Conservation (phyloP, 2,797 vertebrate species). For the Acestrorhynchus altus region DNA sequence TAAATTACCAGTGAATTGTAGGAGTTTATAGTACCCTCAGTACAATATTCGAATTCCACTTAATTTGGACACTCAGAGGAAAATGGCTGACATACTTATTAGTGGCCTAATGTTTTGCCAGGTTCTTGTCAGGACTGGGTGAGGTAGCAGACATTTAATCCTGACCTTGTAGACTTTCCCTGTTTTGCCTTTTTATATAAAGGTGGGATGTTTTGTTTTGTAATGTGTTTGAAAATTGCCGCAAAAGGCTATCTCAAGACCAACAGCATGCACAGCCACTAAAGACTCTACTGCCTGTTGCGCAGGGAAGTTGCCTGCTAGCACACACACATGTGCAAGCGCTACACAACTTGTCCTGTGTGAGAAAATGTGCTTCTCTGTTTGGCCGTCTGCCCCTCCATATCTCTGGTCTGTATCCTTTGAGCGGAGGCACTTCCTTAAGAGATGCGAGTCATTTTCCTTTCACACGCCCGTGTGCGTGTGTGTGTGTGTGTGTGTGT, state of each 20-base stretch:
- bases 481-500: slow-evolving; percentile 6
- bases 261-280: slow-evolving; percentile 14
- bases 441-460: slow-evolving; percentile 50
- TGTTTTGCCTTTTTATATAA: neutral
- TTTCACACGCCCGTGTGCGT: slow-evolving; percentile 54
- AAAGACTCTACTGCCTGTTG: slow-evolving; percentile 10
- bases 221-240: neutral
- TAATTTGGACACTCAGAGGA: too few relatives aligned
- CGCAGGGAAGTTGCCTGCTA: neutral
- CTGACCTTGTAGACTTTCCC: neutral
- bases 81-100: too few relatives aligned
- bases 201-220: neutral
- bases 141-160: too few relatives aligned
- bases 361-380: slow-evolving; percentile 37
- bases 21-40: too few relatives aligned
- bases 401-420: slow-evolving; percentile 47
- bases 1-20: too few relatives aligned
- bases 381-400: slow-evolving; percentile 35
- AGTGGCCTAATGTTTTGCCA: too few relatives aligned
- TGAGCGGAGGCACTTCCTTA: slow-evolving; percentile 47
- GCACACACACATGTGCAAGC: neutral
- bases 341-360: slow-evolving; percentile 26
- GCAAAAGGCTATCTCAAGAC: slow-evolving; percentile 14
- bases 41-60: too few relatives aligned
- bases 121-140: too few relatives aligned